phyloP scores from a whole-genome alignment of 2,888 invertebrate genomes.

The Piscicola geometra region DNA sequence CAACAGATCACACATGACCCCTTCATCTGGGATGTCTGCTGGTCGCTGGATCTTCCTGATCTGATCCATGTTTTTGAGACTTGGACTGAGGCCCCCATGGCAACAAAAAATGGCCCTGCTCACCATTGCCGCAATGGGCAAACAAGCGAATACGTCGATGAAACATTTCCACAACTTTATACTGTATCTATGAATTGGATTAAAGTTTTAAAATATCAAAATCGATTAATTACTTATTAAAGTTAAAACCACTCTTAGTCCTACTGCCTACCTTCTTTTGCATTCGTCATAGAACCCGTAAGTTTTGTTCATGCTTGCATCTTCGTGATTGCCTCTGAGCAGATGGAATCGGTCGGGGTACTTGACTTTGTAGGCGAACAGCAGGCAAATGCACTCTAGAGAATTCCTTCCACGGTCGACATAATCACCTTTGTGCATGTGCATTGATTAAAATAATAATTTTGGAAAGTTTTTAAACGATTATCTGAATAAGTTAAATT shows the following conservation, averaged over 20 bases:
- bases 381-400: slow-evolving; percentile 59
- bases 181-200: slow-evolving; percentile 27
- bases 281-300: slow-evolving; percentile 63
- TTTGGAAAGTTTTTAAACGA: too few species aligned
- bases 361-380: slow-evolving; percentile 60
- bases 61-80: slow-evolving; percentile 58
- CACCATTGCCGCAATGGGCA: slow-evolving; percentile 55
- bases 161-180: slow-evolving; percentile 35
- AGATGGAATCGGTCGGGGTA: slow-evolving; percentile 60
- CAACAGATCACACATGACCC: slow-evolving; percentile 56
- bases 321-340: slow-evolving; percentile 58
- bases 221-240: not conserved
- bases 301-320: slow-evolving; percentile 60
- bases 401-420: slow-evolving; percentile 61
- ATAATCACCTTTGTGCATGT: slow-evolving; percentile 56
- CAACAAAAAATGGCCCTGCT: slow-evolving; percentile 60
- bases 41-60: slow-evolving; percentile 49
- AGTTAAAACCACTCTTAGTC: not conserved
- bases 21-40: slow-evolving; percentile 55
- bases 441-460: too few species aligned
- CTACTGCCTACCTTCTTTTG: slow-evolving; percentile 57
- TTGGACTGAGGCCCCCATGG: slow-evolving; percentile 61
- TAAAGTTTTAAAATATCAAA: not conserved
- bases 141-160: slow-evolving; percentile 32
- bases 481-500: too few species aligned